phyloP scores from a whole-genome alignment of 2,113 vertebrate genomes.

The Poicephalus meyeri region DNA sequence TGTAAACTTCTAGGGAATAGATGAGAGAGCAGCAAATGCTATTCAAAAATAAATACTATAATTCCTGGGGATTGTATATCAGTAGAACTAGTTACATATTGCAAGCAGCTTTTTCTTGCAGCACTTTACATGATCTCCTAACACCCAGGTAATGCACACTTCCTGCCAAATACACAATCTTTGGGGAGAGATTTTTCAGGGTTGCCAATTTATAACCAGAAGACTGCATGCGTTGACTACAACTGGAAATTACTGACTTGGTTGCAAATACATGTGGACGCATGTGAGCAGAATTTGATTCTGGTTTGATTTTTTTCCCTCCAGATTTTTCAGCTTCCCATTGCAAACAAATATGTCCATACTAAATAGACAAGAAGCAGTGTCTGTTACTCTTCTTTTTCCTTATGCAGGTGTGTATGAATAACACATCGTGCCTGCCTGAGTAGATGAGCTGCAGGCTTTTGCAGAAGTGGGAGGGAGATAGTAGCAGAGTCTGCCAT shows the following conservation, averaged over 20 bases:
- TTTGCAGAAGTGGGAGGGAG: background rate
- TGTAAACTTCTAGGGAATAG: background rate
- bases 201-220: background rate
- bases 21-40: background rate
- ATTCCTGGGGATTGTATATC: background rate
- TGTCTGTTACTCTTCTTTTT: background rate
- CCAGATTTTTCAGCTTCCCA: background rate
- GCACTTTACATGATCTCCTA: background rate
- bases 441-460: background rate
- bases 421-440: background rate
- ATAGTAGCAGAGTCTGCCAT: background rate
- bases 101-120: conserved; percentile 5
- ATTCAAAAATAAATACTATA: background rate
- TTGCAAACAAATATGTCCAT: background rate
- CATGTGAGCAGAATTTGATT: background rate
- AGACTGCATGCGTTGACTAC: background rate
- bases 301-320: background rate
- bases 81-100: background rate
- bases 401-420: background rate
- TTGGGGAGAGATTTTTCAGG: background rate
- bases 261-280: background rate
- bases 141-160: background rate
- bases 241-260: background rate
- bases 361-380: background rate
- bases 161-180: background rate